Conservation (phyloP, 2,888 invertebrate species). For the Koerneria pararmatus region DNA sequence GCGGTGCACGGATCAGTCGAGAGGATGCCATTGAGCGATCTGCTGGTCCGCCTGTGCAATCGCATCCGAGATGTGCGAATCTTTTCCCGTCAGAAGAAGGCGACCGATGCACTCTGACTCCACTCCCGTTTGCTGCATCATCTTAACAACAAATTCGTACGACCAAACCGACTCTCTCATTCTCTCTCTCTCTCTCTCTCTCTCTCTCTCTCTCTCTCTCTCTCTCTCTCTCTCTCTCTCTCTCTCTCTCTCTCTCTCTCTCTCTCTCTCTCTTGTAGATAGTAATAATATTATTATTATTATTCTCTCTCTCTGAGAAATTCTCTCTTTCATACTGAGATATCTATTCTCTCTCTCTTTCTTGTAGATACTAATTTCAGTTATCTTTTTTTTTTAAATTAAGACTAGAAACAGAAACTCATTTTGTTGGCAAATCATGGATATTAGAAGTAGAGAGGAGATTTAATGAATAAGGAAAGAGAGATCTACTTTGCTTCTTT, state of each 20-base stretch:
- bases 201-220: constrained; percentile 10
- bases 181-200: neutral
- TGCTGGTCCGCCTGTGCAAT: constrained; percentile 68
- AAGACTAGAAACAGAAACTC: no score
- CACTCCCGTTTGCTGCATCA: constrained; percentile 14
- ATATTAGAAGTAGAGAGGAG: no score
- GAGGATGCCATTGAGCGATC: constrained; percentile 98
- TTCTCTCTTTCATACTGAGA: no score
- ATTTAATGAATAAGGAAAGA: no score
- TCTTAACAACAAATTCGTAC: neutral
- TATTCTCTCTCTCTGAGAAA: no score
- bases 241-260: neutral
- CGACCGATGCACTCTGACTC: constrained; percentile 38
- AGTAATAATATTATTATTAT: no score
- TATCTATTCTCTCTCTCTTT: no score
- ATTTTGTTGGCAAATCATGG: no score
- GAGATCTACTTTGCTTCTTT: no score
- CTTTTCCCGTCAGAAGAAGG: constrained; percentile 39
- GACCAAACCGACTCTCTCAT: neutral
- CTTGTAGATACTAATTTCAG: no score
- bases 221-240: neutral
- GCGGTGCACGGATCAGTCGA: constrained; percentile 61
- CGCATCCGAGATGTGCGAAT: constrained; percentile 37
- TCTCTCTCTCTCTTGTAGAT: neutral
- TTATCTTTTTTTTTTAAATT: no score